Evolutionary conservation across 2,888 invertebrate genomes (phyloP).

Genomic region (Uropetala carovei): DNA sequence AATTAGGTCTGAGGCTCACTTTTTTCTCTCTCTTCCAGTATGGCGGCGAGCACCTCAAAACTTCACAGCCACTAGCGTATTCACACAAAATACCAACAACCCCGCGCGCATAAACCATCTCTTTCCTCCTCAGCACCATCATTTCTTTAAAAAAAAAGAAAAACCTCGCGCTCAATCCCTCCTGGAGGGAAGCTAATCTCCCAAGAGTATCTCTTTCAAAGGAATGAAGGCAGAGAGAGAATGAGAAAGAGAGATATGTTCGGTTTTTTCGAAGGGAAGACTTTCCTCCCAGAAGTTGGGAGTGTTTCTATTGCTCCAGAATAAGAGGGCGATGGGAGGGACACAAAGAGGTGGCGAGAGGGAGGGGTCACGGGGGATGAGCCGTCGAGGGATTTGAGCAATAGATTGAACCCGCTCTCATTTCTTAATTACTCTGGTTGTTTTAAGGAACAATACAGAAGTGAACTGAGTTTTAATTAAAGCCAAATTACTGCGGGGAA

Average conservation of each 20-base stretch:
- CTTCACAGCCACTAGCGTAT: neutral
- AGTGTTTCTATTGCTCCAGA: too few species aligned
- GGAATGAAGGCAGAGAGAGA: neutral
- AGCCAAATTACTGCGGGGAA: too few species aligned
- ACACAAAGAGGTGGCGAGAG: too few species aligned
- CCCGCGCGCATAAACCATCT: neutral
- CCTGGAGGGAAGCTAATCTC: conserved; percentile 16
- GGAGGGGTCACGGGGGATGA: too few species aligned
- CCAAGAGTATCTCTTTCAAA: neutral
- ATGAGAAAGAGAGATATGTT: neutral
- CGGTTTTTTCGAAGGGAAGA: neutral
- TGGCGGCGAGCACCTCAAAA: neutral
- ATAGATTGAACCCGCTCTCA: too few species aligned
- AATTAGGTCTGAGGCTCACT: neutral
- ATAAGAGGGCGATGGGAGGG: neutral
- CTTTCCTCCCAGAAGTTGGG: too few species aligned
- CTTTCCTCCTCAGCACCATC: neutral
- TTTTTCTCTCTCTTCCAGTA: neutral
- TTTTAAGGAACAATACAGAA: too few species aligned
- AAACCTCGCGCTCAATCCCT: neutral
- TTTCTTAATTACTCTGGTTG: too few species aligned
- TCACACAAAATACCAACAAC: neutral
- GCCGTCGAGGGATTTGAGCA: too few species aligned
- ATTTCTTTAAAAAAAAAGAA: neutral
- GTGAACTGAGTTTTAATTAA: too few species aligned